Conservation (phyloP, 2,797 vertebrate genomes). For the Anableps anableps region DNA sequence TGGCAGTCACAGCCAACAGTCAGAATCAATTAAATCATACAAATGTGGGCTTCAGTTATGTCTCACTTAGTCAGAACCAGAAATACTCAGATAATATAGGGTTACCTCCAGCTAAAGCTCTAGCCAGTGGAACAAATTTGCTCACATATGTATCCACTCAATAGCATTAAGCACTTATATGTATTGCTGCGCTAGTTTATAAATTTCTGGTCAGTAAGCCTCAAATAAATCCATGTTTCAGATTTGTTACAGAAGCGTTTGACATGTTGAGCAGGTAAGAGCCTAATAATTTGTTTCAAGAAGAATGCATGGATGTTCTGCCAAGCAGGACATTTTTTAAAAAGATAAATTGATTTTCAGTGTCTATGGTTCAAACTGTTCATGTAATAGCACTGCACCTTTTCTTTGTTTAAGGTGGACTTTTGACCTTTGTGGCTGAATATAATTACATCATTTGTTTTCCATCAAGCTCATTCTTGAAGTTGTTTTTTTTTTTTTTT, state of each 20-base stretch:
- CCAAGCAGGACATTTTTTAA: background rate
- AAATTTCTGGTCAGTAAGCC: conserved; percentile 50
- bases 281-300: conserved; percentile 26
- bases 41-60: conserved; percentile 50
- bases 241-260: conserved; percentile 54
- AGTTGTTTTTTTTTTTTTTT: background rate
- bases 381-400: background rate
- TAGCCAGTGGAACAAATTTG: conserved; percentile 72
- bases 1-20: conserved; percentile 45
- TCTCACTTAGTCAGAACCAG: conserved; percentile 44
- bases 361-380: background rate
- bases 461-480: background rate
- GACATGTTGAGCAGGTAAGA: conserved; percentile 34
- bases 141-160: conserved; percentile 73
- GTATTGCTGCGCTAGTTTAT: conserved; percentile 54
- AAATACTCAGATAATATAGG: conserved; percentile 66
- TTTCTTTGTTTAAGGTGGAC: background rate
- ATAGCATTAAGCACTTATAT: conserved; percentile 58
- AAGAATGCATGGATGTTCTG: conserved; percentile 24
- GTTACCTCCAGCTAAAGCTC: conserved; percentile 74
- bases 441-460: background rate
- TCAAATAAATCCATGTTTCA: conserved; percentile 51
- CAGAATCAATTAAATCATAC: conserved; percentile 49
- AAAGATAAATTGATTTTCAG: background rate
- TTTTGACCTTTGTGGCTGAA: background rate